A percentile compares a stretch with the other conserved stretches of the same genome.
phyloP scores from a whole-genome alignment of 2,113 vertebrate species.

The Alectura lathami region DNA sequence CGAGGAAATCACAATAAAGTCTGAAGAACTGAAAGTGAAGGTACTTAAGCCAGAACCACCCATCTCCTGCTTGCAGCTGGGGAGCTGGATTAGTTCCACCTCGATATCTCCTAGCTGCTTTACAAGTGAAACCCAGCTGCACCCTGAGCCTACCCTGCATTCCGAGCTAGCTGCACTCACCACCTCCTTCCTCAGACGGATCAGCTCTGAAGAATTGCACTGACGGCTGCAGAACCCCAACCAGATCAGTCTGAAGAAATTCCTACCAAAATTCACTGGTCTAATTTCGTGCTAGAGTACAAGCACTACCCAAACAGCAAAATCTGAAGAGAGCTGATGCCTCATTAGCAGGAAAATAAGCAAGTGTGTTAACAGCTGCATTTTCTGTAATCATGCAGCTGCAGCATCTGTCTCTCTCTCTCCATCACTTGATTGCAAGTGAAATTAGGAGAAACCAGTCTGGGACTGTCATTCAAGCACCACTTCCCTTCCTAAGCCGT shows the following conservation, averaged over 20 bases:
- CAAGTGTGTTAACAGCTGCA: constrained; percentile 65
- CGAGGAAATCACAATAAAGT: background rate
- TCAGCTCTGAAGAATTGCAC: background rate
- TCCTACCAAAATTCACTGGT: background rate
- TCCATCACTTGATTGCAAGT: constrained; percentile 29
- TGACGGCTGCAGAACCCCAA: background rate
- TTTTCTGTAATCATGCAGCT: constrained; percentile 54
- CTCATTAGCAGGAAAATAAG: constrained; percentile 54
- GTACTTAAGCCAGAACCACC: background rate
- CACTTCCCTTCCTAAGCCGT: constrained; percentile 33
- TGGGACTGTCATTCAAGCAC: constrained; percentile 39
- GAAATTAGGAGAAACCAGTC: constrained; percentile 50
- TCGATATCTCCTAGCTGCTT: too few relatives aligned
- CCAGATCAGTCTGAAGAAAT: background rate
- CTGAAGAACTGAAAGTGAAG: background rate
- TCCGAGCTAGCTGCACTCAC: fast-evolving
- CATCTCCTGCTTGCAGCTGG: background rate
- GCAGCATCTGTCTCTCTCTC: constrained; percentile 63
- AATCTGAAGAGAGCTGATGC: constrained; percentile 40
- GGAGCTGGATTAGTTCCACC: background rate
- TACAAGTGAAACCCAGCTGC: background rate
- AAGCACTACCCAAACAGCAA: constrained; percentile 20
- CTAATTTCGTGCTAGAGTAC: background rate
- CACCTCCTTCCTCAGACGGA: background rate
- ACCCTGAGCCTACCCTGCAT: too few relatives aligned